Evolutionary conservation across 2,797 vertebrate genomes (phyloP).

Genomic region (Chrysolophus pictus): DNA sequence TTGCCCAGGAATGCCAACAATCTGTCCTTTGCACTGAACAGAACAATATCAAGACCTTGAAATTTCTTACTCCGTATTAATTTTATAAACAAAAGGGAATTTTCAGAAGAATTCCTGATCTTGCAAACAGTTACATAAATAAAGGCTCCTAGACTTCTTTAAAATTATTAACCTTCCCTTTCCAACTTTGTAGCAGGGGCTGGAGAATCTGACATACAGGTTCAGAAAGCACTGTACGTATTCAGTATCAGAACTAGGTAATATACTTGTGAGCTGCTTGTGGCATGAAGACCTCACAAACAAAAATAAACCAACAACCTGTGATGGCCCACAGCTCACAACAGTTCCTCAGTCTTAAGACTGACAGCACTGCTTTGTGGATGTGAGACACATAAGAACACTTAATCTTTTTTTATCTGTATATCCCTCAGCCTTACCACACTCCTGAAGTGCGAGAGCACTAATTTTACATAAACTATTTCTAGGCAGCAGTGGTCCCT

Average conservation of each 20-base stretch:
- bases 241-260: accelerated
- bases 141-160: neutral
- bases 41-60: neutral
- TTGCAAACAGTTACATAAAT: neutral
- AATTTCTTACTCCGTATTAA: neutral
- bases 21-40: neutral
- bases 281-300: neutral
- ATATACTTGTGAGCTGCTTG: neutral
- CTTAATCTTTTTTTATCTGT: neutral
- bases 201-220: neutral
- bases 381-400: neutral
- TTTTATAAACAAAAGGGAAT: neutral
- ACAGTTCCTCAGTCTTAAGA: neutral
- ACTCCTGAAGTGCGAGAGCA: neutral
- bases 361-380: neutral
- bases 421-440: neutral
- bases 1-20: conserved; percentile 20
- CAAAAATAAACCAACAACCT: neutral
- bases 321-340: neutral
- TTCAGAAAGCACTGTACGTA: neutral
- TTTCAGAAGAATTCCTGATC: neutral
- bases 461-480: neutral
- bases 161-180: neutral
- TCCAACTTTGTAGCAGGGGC: neutral
- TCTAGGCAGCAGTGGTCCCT: neutral